Evolutionary conservation across 1,140 invertebrate species (phyloP).

Genomic region (Drosophila sucinea): DNA sequence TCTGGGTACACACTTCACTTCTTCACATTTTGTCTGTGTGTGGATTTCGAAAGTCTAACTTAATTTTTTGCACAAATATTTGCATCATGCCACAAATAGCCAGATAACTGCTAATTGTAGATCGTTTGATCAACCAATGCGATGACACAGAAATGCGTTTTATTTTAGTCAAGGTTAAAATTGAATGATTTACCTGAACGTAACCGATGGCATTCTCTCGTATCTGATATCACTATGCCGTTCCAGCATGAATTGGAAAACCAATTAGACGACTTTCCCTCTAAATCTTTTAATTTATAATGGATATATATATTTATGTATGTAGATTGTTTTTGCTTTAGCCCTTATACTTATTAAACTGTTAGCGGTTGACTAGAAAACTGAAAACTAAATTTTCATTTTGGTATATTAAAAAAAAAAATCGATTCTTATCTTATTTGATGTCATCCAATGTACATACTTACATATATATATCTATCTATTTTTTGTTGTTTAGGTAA

Average conservation of each 20-base stretch:
- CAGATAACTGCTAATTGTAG: constrained; percentile 15
- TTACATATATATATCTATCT: background rate
- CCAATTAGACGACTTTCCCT: background rate
- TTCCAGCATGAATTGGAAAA: constrained; percentile 40
- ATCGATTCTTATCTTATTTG: constrained; percentile 31
- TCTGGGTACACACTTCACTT: background rate
- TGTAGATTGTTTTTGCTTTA: background rate
- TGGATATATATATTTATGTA: background rate
- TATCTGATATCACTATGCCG: constrained; percentile 36
- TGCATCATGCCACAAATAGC: constrained; percentile 12
- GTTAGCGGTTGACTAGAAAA: constrained; percentile 25
- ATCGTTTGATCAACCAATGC: constrained; percentile 9
- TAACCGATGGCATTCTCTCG: constrained; percentile 60
- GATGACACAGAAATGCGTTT: background rate
- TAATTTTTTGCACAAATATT: constrained; percentile 23
- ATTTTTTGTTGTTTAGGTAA: constrained; percentile 3
- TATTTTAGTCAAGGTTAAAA: constrained; percentile 5
- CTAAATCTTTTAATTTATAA: background rate
- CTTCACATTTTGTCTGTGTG: background rate
- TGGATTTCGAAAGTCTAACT: constrained; percentile 14
- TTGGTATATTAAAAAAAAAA: background rate
- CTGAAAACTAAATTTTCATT: constrained; percentile 33
- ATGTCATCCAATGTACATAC: constrained; percentile 4
- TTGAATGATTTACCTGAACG: constrained; percentile 46
- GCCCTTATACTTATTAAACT: background rate